These are phyloP conservation scores for Eremobia ochroleuca DNA, from an alignment of 2,888 invertebrate species.

Conservation along the genomic window DNA sequence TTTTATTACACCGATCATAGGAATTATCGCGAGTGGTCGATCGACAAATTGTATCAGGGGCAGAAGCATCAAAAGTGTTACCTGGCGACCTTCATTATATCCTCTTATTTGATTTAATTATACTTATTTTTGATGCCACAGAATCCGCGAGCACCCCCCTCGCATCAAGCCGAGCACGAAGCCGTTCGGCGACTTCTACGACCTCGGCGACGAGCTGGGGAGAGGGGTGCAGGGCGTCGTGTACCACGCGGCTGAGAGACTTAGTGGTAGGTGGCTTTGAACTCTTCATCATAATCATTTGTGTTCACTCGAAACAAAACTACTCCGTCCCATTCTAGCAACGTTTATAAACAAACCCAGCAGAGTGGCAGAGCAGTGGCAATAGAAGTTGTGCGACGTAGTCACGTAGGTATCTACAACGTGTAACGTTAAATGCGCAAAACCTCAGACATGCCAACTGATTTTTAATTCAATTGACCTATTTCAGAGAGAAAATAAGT, in stretches of 20 bases:
- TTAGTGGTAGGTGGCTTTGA: slow-evolving; percentile 86
- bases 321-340: too few species aligned
- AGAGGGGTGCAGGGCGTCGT: slow-evolving; percentile 97
- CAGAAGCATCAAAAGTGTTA: not conserved
- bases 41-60: not conserved
- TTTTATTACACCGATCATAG: not conserved
- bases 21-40: too few species aligned
- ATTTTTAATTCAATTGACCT: too few species aligned
- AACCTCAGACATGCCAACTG: too few species aligned
- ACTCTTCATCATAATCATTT: not conserved
- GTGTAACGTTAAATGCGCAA: too few species aligned
- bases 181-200: slow-evolving; percentile 95
- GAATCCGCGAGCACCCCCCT: slow-evolving; percentile 88
- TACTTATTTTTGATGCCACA: slow-evolving; percentile 49
- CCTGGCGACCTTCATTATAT: not conserved
- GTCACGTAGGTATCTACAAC: too few species aligned
- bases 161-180: slow-evolving; percentile 94
- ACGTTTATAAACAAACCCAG: too few species aligned
- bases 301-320: not conserved
- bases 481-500: too few species aligned
- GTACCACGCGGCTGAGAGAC: slow-evolving; percentile 96
- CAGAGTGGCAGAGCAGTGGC: too few species aligned
- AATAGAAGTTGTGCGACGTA: not conserved
- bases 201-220: slow-evolving; percentile 97
- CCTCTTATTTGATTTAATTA: not conserved